phyloP scores from a whole-genome alignment of 2,113 vertebrate species.

The Cochlearius cochlearius region DNA sequence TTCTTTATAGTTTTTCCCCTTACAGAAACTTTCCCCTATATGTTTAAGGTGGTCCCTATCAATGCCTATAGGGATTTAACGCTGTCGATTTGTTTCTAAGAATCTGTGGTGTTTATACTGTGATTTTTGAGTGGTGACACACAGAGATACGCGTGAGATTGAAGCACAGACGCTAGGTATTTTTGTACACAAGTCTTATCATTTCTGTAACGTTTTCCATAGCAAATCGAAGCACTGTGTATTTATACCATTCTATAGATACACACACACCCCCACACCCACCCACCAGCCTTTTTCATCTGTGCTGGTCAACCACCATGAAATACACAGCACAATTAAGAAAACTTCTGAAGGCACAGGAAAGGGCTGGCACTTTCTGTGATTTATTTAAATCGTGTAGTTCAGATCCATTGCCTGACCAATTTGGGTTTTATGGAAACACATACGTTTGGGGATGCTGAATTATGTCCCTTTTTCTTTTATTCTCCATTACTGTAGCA shows the following conservation, averaged over 20 bases:
- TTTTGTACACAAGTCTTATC: neutral
- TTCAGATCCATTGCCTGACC: slow-evolving; percentile 5
- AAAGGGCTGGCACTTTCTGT: neutral
- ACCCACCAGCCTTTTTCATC: neutral
- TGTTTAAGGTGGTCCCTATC: neutral
- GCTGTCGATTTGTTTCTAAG: neutral
- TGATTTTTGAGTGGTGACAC: neutral
- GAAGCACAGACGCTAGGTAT: neutral
- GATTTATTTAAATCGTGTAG: slow-evolving; percentile 33
- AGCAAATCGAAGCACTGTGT: slow-evolving; percentile 14
- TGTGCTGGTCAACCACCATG: neutral
- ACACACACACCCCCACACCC: neutral
- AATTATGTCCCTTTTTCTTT: slow-evolving; percentile 1
- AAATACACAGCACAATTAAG: slow-evolving; percentile 24
- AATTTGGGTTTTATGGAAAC: neutral
- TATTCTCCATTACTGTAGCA: neutral
- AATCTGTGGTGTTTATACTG: neutral
- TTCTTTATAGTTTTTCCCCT: neutral
- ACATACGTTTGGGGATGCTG: neutral
- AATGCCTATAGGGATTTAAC: neutral
- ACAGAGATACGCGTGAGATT: neutral
- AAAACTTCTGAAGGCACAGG: slow-evolving; percentile 31
- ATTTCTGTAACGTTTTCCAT: slow-evolving; percentile 34
- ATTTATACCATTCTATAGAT: slow-evolving; percentile 24
- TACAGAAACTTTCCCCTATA: neutral